These are phyloP conservation scores for Oncopodura yosiiana DNA, from an alignment of 1,140 invertebrate genomes.

Conservation along the genomic window DNA sequence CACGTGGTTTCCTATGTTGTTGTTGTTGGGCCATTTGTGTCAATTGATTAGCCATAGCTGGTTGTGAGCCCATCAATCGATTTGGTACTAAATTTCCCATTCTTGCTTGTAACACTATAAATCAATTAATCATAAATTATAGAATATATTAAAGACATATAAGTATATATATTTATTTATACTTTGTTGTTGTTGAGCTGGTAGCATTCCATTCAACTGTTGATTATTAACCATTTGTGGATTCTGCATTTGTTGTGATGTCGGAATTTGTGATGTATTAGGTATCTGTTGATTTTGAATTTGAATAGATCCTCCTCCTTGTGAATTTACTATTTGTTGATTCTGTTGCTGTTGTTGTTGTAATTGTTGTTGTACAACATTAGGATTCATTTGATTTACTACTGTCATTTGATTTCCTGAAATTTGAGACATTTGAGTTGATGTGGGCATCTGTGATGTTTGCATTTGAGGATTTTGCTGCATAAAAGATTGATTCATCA, in stretches of 20 bases:
- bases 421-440: too few relatives aligned
- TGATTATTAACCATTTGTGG: constrained; percentile 44
- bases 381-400: not conserved
- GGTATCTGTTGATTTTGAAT: constrained; percentile 13
- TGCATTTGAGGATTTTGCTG: constrained; percentile 19
- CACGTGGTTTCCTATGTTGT: too few relatives aligned
- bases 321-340: constrained; percentile 9
- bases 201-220: constrained; percentile 35
- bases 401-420: not conserved
- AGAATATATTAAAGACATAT: not conserved
- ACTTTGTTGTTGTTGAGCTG: constrained; percentile 11
- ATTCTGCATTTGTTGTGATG: constrained; percentile 41
- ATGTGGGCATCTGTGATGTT: constrained; percentile 10
- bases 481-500: not conserved
- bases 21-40: constrained; percentile 19
- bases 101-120: not conserved
- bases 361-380: not conserved
- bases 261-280: constrained; percentile 1
- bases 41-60: constrained; percentile 20
- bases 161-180: not conserved
- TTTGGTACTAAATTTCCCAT: constrained; percentile 1
- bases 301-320: not conserved
- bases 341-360: constrained; percentile 8
- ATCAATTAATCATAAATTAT: not conserved
- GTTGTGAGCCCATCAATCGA: constrained; percentile 18